These are phyloP conservation scores for Styela clava DNA, from an alignment of 23 tunicate genomes.

Conservation along the genomic window DNA sequence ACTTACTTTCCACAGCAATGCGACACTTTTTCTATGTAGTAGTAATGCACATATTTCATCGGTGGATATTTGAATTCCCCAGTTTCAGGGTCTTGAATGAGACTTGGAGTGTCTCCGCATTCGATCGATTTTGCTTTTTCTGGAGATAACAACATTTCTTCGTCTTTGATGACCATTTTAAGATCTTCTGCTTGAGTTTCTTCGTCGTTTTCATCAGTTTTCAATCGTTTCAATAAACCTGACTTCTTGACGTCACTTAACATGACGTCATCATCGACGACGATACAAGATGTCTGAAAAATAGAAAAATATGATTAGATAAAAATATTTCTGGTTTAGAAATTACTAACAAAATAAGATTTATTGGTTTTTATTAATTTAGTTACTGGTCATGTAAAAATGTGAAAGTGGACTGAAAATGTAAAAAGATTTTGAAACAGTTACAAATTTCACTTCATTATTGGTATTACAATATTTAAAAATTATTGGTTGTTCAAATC, in stretches of 20 bases:
- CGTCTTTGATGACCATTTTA: not conserved
- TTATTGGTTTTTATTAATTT: too few relatives aligned
- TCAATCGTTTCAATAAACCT: not conserved
- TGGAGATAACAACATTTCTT: not conserved
- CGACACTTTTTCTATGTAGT: conserved; percentile 5
- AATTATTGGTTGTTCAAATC: too few relatives aligned
- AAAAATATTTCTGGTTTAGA: too few relatives aligned
- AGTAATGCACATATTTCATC: conserved; percentile 18
- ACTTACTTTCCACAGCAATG: conserved; percentile 17
- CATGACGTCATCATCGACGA: not conserved
- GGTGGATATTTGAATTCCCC: not conserved
- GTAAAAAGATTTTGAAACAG: too few relatives aligned
- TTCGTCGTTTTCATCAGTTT: not conserved
- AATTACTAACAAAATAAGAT: too few relatives aligned
- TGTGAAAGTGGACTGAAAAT: too few relatives aligned
- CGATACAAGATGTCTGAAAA: conserved; percentile 4
- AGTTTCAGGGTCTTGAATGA: not conserved
- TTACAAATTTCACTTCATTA: too few relatives aligned
- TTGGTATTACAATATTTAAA: too few relatives aligned
- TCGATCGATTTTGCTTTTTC: not conserved
- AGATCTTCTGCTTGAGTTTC: not conserved
- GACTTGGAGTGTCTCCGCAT: conserved; percentile 11
- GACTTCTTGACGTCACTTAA: not conserved
- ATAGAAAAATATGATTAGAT: too few relatives aligned
- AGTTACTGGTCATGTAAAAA: too few relatives aligned